Conservation (phyloP, 2,113 vertebrate species). For the Bubo scandiacus region DNA sequence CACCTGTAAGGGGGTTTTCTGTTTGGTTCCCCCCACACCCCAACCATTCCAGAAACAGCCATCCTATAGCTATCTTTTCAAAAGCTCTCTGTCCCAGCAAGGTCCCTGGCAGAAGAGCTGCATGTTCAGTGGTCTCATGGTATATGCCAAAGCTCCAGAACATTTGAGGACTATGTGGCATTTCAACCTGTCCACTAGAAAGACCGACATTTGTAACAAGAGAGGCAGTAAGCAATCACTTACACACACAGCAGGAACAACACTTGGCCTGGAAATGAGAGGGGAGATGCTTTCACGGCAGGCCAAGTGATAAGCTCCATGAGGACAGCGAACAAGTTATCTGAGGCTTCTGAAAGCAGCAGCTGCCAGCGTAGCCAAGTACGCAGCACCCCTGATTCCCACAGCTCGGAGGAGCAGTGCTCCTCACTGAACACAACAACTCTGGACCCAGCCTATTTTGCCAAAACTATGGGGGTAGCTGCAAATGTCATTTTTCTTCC, state of each 20-base stretch:
- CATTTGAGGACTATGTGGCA: accelerated
- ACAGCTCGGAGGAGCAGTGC: accelerated
- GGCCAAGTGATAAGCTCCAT: neutral
- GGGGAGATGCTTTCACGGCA: neutral
- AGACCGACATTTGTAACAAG: accelerated
- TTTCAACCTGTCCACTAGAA: neutral
- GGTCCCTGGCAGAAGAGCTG: neutral
- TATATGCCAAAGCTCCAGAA: neutral
- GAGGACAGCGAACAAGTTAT: neutral
- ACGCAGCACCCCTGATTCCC: neutral
- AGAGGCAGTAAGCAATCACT: neutral
- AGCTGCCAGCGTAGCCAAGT: neutral
- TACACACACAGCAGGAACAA: accelerated
- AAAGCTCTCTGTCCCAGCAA: neutral
- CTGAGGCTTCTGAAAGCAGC: neutral
- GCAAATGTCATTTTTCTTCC: neutral
- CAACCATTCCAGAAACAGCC: neutral
- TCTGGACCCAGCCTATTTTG: neutral
- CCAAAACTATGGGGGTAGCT: neutral
- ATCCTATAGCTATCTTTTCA: neutral
- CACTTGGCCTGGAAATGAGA: neutral
- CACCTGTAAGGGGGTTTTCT: neutral
- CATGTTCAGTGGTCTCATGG: accelerated
- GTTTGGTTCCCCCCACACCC: accelerated
- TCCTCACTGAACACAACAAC: accelerated